A percentile compares a stretch with the other conserved stretches of the same genome.
Evolutionary conservation across 2,797 vertebrate species (phyloP).

Genomic region (Taenioides sp.): DNA sequence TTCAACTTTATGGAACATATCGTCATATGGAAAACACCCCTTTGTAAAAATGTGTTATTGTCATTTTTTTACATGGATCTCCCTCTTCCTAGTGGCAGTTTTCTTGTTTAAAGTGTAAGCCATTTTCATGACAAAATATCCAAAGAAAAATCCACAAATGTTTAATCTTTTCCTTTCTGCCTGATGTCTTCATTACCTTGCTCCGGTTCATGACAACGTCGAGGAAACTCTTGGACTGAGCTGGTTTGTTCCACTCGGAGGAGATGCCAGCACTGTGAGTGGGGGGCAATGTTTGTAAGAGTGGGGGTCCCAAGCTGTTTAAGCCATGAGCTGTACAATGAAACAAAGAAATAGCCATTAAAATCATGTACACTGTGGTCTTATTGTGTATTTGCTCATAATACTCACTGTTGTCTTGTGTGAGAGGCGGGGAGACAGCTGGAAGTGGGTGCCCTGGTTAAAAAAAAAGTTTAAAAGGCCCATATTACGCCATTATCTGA

Average conservation of each 20-base stretch:
- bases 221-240: constrained; percentile 57
- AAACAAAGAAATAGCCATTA: not conserved
- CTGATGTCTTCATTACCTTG: constrained; percentile 62
- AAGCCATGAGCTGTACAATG: constrained; percentile 17
- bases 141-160: too few species aligned
- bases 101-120: not conserved
- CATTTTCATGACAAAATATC: not conserved
- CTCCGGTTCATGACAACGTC: constrained; percentile 70
- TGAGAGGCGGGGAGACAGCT: constrained; percentile 46
- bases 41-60: too few species aligned
- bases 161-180: too few species aligned
- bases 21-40: too few species aligned
- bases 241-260: constrained; percentile 70
- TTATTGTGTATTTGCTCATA: not conserved
- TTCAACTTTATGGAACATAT: too few species aligned
- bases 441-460: constrained; percentile 43
- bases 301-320: constrained; percentile 7
- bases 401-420: constrained; percentile 36
- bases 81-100: too few species aligned
- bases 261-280: constrained; percentile 56
- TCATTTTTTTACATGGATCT: too few species aligned
- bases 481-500: too few species aligned
- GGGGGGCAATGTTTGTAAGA: not conserved
- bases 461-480: not conserved
- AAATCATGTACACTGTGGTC: not conserved